Percentiles rank a stretch among this genome's conserved stretches.
These are phyloP conservation scores for Gryllus longicercus DNA, from an alignment of 2,888 invertebrate genomes.

Conservation along the genomic window DNA sequence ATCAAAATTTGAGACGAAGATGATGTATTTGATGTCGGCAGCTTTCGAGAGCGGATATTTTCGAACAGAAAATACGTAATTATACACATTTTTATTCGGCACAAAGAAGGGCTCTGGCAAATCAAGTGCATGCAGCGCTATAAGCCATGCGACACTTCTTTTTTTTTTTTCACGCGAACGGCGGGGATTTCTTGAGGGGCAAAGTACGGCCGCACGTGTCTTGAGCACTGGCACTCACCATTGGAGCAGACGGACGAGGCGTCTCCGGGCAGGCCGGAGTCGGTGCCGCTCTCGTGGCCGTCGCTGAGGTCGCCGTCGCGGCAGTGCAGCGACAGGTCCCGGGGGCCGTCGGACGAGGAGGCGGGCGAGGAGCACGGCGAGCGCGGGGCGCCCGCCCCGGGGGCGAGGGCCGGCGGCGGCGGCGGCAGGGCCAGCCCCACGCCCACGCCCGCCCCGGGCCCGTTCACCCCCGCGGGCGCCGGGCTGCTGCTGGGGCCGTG, in stretches of 20 bases:
- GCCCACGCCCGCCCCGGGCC: slow-evolving; percentile 12
- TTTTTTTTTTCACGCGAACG: no score
- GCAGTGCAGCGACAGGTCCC: slow-evolving; percentile 54
- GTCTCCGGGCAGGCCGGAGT: slow-evolving; percentile 55
- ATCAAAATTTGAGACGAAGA: no score
- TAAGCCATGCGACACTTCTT: no score
- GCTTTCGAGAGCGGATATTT: no score
- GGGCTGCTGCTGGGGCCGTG: slow-evolving; percentile 49
- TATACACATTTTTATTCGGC: no score
- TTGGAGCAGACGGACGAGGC: slow-evolving; percentile 55
- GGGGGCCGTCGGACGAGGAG: slow-evolving; percentile 54
- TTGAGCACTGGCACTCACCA: slow-evolving; percentile 47
- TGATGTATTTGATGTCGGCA: no score
- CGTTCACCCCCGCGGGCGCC: slow-evolving; percentile 54
- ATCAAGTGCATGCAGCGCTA: no score
- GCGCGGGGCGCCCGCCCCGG: slow-evolving; percentile 44
- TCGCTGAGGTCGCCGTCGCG: slow-evolving; percentile 40
- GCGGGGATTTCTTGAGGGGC: no score
- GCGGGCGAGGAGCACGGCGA: slow-evolving; percentile 51
- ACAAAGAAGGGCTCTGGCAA: no score
- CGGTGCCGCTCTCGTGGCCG: slow-evolving; percentile 52
- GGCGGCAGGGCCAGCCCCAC: neutral
- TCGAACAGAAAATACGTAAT: no score
- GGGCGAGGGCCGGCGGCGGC: slow-evolving; percentile 4
- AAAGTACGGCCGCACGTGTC: neutral